Evolutionary conservation across 2,113 vertebrate species (phyloP), one percentile per base, ranked within the genome.

Genomic region (Atractosteus spatula): DNA sequence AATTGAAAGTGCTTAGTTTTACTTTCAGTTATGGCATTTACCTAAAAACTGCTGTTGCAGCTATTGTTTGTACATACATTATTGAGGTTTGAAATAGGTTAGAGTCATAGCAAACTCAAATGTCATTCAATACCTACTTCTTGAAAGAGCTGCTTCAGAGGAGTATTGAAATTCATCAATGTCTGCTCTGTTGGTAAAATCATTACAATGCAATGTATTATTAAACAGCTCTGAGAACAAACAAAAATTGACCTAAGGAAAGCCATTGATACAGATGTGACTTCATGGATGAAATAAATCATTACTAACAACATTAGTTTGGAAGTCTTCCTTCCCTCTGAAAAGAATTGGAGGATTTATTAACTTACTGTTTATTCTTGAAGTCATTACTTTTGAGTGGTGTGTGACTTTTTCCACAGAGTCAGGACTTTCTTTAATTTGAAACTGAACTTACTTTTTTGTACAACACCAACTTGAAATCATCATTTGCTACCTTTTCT

Each of bases 91-190:
- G 13, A 79, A 73, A 77, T 77, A 77, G 86, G 70, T 66, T 66
- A 70, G 51, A 11, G 56, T 17, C 43, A 47, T 86, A 87, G 77
- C 62, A 43, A 41, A 69, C 69, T 59, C 71, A 78, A 77, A 76
- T 80, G 79, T 85, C 84, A 85, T 74, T 87, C 73, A 74, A 72
- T 78, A 79, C 69, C 74, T 80, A 70, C 82, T 84, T 80, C 76
- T 69, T 74, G 84, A 85, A 84, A 57, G 55, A 10, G n/a, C 65
- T 88, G 72, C 77, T 83, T 80, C 73, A 83, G 80, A 76, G 71
- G 45, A 14, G 74, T 81, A 87, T 68, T 81, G 84, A 88, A 92
- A 91, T 91, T 82, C 64, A 79, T 82, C 77, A 74, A 72, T 81
- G 76, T 74, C 84, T 80, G 81, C 86, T 79, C 71, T 76, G 77